phyloP scores from a whole-genome alignment of 2,888 invertebrate genomes.

The Ligdia adustata region DNA sequence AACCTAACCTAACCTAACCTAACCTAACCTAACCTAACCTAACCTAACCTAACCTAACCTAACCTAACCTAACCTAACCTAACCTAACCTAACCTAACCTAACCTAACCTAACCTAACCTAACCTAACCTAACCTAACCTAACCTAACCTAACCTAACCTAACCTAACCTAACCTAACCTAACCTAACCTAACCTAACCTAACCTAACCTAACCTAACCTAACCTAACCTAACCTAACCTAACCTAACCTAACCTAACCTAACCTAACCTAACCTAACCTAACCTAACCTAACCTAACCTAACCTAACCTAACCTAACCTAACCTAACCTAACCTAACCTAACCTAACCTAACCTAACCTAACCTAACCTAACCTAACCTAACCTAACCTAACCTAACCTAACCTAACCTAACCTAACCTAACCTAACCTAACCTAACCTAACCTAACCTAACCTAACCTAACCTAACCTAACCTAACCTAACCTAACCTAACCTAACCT shows the following conservation, averaged over 20 bases:
- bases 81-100: constrained; percentile 16
- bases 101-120: constrained; percentile 15
- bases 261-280: constrained; percentile 14
- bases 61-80: constrained; percentile 16
- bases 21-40: constrained; percentile 15
- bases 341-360: constrained; percentile 12
- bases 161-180: constrained; percentile 14
- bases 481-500: constrained; percentile 6
- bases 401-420: constrained; percentile 16
- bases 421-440: constrained; percentile 4
- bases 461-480: neutral
- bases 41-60: too few species aligned
- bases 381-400: constrained; percentile 10
- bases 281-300: constrained; percentile 71
- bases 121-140: constrained; percentile 13
- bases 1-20: constrained; percentile 16
- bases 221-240: neutral
- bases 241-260: constrained; percentile 14
- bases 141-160: constrained; percentile 14
- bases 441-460: constrained; percentile 2
- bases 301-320: constrained; percentile 71
- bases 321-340: constrained; percentile 6
- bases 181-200: constrained; percentile 13
- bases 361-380: constrained; percentile 14
- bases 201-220: constrained; percentile 9